Evolutionary conservation across 1,140 invertebrate genomes (phyloP), one percentile per base, ranked within the genome.

Genomic region (Calephelis nemesis): DNA sequence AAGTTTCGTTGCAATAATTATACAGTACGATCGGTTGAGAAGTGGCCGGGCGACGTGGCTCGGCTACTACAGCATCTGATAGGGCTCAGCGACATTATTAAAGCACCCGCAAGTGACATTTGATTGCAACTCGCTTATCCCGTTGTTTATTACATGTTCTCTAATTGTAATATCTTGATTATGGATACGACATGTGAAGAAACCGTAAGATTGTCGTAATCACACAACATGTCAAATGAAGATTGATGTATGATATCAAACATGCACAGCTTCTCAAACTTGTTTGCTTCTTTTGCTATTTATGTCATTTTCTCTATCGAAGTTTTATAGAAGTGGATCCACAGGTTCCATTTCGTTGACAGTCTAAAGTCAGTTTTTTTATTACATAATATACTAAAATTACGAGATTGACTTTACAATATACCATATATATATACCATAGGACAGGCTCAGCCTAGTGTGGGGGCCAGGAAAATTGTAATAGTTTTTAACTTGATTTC

Each of bases 1-100:
- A 82, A 87, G 80, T 85, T 83, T 84, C 80, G 82, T 81, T 73
- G 77, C 74, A 76, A 80, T 90, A 85, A 88, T 88, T 84, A 82
- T 75, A 87, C 62, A 71, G 75, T 68, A 70, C 50, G 70, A 69
- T 68, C 62, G 47, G 45, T 71, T 76, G 75, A 75, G 68, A 68
- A 74, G 77, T 74, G 74, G 69, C 71, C 62, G 67, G 63, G 71
- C 72, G 75, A 71, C 19, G 47, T 45, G 15, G 47, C 58, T 62
- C 50, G 64, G 50, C 68, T 65, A 69, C 58, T 69, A 52, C 63
- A 70, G 67, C 71, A 78, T 84, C 76, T 74, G 81, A 84, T 85
- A 84, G 75, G 6, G 68, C 63, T 68, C 69, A 64, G 77, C 75
- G 84, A 87, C 78, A 81, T 73, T 81, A 76, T 81, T 80, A 81